A percentile compares a stretch with the other conserved stretches of the same genome.
Conservation (phyloP, 2,113 vertebrate species). For the Ancistrus triradiatus region DNA sequence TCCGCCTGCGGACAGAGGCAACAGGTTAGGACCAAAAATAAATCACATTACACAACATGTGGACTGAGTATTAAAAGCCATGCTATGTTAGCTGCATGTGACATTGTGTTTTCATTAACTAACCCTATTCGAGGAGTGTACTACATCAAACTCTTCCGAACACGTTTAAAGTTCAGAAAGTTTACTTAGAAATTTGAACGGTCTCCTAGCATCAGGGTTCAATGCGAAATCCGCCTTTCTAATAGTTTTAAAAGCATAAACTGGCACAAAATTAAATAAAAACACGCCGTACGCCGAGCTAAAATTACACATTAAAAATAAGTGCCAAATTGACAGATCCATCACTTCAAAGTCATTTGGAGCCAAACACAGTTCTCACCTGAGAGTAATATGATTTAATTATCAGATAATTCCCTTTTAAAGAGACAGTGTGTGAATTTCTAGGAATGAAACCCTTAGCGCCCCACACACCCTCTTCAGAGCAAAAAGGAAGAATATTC, state of each 20-base stretch:
- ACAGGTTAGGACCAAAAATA: constrained; percentile 14
- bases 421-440: constrained; percentile 57
- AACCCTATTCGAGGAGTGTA: neutral
- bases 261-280: too few species aligned
- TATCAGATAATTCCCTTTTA: constrained; percentile 62
- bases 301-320: constrained; percentile 27
- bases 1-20: constrained; percentile 79
- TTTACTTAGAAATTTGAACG: too few species aligned
- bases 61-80: neutral
- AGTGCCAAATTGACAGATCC: constrained; percentile 49
- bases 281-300: neutral
- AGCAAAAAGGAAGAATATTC: constrained; percentile 65
- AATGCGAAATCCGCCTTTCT: too few species aligned
- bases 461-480: constrained; percentile 26
- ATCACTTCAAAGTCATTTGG: constrained; percentile 56
- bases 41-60: too few species aligned
- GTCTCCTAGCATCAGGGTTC: too few species aligned
- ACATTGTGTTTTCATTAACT: too few species aligned
- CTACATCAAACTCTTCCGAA: too few species aligned
- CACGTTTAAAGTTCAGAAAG: too few species aligned
- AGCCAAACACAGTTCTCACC: constrained; percentile 54
- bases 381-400: constrained; percentile 65
- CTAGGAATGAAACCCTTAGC: constrained; percentile 53
- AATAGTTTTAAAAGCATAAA: neutral
- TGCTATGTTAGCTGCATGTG: too few species aligned